Base-by-base conservation (phyloP, 2,888 invertebrate species). In the Diplazon laetatorius region DNA sequence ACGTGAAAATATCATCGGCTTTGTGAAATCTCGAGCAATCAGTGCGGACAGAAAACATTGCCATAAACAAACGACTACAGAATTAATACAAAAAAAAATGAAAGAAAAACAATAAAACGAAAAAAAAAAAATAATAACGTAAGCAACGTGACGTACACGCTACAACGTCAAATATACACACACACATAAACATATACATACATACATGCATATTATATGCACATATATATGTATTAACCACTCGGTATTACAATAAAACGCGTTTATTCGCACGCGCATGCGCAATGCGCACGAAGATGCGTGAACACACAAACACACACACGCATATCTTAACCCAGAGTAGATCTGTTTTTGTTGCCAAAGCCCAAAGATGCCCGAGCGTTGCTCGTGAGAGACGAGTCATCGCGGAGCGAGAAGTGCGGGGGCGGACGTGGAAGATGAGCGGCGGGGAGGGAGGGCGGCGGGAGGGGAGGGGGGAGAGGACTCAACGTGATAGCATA, bases 221-320 rank as follows among this genome's bases (percentile, higher is more conserved):
- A n/a, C n/a, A n/a, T n/a, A n/a, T n/a, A n/a, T n/a, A 48, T 42
- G 65, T 52, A 65, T 66, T 63, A 63, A 52, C 48, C 65, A 65
- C 71, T 76, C 68, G 57, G 55, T 72, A 77, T 73, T 72, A 62
- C 73, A 68, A 77, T 77, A n/a, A 68, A 25, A 42, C 62, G 71
- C 76, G 42, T 77, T 77, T 62, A 69, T 69, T 42, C 55, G 69
- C 68, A 57, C 57, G 25, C 57, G 59, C 70, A 57, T 39, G 70
- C n/a, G n/a, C n/a, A n/a, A n/a, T 62, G 62, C 62, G 77, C 62
- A 59, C 30, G 72, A 39, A 78, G 68, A 78, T 69, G 68, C 77
- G 48, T 63, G 55, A 57, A 68, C 68, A 73, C 73, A n/a, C n/a
- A n/a, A n/a, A n/a, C n/a, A n/a, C n/a, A n/a, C n/a, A n/a, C n/a